A percentile compares a stretch with the other conserved stretches of the same genome.
These are phyloP conservation scores for Lysiphlebus fabarum DNA, from an alignment of 1,140 invertebrate genomes.

Conservation along the genomic window DNA sequence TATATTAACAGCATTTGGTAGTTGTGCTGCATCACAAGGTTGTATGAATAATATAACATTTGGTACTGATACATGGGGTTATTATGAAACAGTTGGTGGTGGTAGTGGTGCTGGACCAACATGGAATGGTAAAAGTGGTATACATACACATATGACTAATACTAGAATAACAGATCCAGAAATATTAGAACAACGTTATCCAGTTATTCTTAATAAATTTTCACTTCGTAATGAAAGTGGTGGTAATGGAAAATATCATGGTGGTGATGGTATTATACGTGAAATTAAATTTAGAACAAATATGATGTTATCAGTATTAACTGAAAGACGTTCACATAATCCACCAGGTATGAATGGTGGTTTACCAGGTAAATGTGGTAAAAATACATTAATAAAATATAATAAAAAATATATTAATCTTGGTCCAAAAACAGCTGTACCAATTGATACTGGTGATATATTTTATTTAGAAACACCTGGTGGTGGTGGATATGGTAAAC, in stretches of 20 bases:
- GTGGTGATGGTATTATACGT: slow-evolving; percentile 89
- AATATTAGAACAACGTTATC: slow-evolving; percentile 92
- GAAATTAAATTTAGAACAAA: slow-evolving; percentile 81
- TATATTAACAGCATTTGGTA: slow-evolving; percentile 85
- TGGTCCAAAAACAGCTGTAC: slow-evolving; percentile 81
- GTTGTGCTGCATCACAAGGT: slow-evolving; percentile 94
- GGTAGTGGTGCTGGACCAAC: slow-evolving; percentile 93
- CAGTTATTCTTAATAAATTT: slow-evolving; percentile 85
- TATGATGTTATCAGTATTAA: slow-evolving; percentile 87
- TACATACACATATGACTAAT: slow-evolving; percentile 99
- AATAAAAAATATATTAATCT: slow-evolving; percentile 79
- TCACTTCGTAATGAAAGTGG: slow-evolving; percentile 78
- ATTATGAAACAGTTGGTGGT: slow-evolving; percentile 98
- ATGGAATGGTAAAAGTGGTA: slow-evolving; percentile 86
- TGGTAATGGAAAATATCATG: slow-evolving; percentile 67
- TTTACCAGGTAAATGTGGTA: slow-evolving; percentile 68
- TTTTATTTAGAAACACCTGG: slow-evolving; percentile 79
- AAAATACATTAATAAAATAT: slow-evolving; percentile 72
- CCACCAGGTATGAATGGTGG: slow-evolving; percentile 94
- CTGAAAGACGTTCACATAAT: slow-evolving; percentile 85
- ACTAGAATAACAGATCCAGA: slow-evolving; percentile 98
- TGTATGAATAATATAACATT: slow-evolving; percentile 99
- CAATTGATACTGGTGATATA: slow-evolving; percentile 74
- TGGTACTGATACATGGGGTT: slow-evolving; percentile 88
- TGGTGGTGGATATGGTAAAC: slow-evolving; percentile 77